Evolutionary conservation across 2,113 vertebrate genomes (phyloP).

Genomic region (Gymnocephalus cernua): DNA sequence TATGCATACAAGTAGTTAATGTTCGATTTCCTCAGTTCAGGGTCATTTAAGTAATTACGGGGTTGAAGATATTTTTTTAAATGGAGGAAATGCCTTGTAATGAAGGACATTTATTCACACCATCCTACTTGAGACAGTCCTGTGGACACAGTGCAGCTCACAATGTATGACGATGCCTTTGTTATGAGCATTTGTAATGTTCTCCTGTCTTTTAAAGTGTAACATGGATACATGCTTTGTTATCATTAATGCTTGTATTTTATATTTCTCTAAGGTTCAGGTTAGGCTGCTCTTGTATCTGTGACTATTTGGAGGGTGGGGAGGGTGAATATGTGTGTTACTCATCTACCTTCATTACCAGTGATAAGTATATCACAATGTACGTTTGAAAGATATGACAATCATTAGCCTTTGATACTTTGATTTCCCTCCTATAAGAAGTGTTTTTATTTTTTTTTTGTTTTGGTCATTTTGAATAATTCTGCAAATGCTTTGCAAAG

Average conservation of each 20-base stretch:
- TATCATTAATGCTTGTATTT: constrained; percentile 22
- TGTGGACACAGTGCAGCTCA: constrained; percentile 52
- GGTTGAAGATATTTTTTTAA: not conserved
- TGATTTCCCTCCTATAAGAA: not conserved
- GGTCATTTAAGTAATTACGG: not conserved
- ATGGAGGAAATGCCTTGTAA: constrained; percentile 14
- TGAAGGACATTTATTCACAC: constrained; percentile 13
- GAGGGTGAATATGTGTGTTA: constrained; percentile 12
- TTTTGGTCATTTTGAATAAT: not conserved
- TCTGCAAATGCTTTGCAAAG: not conserved
- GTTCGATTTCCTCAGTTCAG: constrained; percentile 7
- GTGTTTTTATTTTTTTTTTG: not conserved
- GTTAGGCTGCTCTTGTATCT: not conserved
- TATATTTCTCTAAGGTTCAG: constrained; percentile 20
- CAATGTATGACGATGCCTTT: constrained; percentile 31
- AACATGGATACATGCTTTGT: constrained; percentile 13
- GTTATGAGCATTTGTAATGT: constrained; percentile 26
- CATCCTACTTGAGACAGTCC: constrained; percentile 28
- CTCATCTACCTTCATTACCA: constrained; percentile 51
- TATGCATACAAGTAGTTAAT: constrained; percentile 15
- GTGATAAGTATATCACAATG: constrained; percentile 35
- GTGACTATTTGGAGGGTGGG: not conserved
- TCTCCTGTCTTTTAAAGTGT: constrained; percentile 22
- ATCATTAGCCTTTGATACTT: constrained; percentile 29
- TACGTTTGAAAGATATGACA: constrained; percentile 48